phyloP scores from a whole-genome alignment of 2,797 vertebrate species.

The Todus mexicanus region DNA sequence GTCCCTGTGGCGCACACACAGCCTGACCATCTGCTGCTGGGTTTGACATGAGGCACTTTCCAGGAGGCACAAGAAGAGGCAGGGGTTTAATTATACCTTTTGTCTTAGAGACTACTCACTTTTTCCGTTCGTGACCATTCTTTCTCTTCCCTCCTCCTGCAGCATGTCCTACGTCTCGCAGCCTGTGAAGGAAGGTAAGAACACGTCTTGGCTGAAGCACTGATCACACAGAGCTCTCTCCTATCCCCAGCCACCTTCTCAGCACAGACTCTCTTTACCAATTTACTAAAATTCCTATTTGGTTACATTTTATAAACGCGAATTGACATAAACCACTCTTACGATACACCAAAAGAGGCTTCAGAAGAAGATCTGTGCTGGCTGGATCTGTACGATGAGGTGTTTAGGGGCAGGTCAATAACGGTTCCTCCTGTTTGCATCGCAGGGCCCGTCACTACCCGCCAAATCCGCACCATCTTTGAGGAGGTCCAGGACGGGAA shows the following conservation, averaged over 20 bases:
- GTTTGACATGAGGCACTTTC: background rate
- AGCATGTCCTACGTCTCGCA: slow-evolving; percentile 60
- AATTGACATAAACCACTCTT: background rate
- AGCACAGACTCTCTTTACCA: background rate
- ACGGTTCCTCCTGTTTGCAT: rapidly evolving
- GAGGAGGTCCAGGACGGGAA: slow-evolving; percentile 75
- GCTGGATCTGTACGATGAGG: background rate
- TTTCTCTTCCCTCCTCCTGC: background rate
- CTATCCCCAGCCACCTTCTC: background rate
- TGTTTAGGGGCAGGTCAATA: background rate
- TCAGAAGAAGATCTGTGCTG: background rate
- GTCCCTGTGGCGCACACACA: rapidly evolving
- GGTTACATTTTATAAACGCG: background rate
- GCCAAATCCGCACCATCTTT: slow-evolving; percentile 71
- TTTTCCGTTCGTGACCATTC: background rate
- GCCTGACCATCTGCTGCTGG: background rate
- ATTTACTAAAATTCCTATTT: background rate
- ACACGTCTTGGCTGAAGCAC: background rate
- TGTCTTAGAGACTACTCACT: background rate
- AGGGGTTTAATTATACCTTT: too few relatives aligned
- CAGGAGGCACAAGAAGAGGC: too few relatives aligned
- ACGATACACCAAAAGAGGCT: rapidly evolving
- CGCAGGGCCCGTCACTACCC: slow-evolving; percentile 47
- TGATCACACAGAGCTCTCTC: background rate
- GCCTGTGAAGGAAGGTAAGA: slow-evolving; percentile 63